Evolutionary conservation across 2,113 vertebrate genomes (phyloP).

Genomic region (Gopherus evgoodei): DNA sequence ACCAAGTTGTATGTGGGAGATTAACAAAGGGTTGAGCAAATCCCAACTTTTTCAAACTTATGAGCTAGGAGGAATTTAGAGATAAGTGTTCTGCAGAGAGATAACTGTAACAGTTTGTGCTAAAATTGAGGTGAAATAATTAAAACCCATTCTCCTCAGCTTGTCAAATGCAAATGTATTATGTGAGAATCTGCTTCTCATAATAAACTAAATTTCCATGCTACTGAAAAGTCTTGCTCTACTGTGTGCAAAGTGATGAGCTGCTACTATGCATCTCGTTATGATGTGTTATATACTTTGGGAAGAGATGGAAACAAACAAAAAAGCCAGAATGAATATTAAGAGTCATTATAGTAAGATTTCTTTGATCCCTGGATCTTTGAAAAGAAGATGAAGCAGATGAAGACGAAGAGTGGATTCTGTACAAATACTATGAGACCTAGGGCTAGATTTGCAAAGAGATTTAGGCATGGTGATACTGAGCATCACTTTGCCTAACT

Average conservation of each 20-base stretch:
- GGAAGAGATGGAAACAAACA: background rate
- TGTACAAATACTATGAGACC: background rate
- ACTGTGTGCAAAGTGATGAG: background rate
- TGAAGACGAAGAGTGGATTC: background rate
- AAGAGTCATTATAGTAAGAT: background rate
- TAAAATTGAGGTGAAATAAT: conserved; percentile 9
- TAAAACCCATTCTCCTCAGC: background rate
- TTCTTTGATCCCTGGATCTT: background rate
- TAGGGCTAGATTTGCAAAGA: background rate
- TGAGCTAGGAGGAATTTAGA: background rate
- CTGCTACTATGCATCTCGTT: background rate
- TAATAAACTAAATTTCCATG: background rate
- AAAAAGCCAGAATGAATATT: background rate
- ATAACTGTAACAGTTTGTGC: background rate
- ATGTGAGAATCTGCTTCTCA: background rate
- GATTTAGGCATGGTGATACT: background rate
- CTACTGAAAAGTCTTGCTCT: background rate
- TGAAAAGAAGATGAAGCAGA: background rate
- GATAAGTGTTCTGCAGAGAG: background rate
- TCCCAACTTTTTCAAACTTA: background rate
- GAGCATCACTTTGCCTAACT: background rate
- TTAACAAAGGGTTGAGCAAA: background rate
- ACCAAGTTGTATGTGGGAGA: background rate
- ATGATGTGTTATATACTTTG: background rate
- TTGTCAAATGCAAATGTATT: background rate